These are phyloP conservation scores for Bombus impatiens DNA, from an alignment of 1,140 invertebrate genomes.

Conservation along the genomic window DNA sequence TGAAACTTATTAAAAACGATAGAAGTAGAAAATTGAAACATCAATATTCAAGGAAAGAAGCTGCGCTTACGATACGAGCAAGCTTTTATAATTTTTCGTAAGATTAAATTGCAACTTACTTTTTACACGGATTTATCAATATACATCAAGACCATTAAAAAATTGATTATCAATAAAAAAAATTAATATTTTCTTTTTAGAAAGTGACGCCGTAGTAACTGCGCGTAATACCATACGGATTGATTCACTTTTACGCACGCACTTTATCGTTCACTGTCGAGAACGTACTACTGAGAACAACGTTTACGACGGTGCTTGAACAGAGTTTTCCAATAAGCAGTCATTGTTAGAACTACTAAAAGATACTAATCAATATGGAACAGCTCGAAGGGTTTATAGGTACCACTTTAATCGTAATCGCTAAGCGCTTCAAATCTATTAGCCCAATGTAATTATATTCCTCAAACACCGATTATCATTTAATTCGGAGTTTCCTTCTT, in stretches of 20 bases:
- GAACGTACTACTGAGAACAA: conserved; percentile 24
- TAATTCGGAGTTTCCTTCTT: conserved; percentile 13
- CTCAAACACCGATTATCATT: conserved; percentile 29
- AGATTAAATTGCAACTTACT: conserved; percentile 18
- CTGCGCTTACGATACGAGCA: neutral
- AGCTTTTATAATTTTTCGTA: neutral
- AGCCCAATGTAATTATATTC: conserved; percentile 5
- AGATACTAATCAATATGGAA: conserved; percentile 53
- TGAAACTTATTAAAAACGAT: neutral
- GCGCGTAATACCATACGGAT: conserved; percentile 45
- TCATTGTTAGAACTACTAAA: conserved; percentile 44
- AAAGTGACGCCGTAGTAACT: conserved; percentile 50
- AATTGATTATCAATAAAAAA: conserved; percentile 8
- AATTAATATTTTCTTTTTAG: conserved; percentile 54
- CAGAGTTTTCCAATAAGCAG: conserved; percentile 37
- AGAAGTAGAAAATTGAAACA: neutral
- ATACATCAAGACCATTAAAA: neutral
- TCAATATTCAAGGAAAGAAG: neutral
- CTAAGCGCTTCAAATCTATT: conserved; percentile 23
- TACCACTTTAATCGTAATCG: neutral
- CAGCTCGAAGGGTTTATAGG: neutral
- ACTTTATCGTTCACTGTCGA: conserved; percentile 39
- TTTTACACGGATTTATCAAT: neutral
- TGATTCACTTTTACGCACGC: conserved; percentile 61
- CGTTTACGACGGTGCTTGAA: conserved; percentile 38